A percentile compares a stretch with the other conserved stretches of the same genome.
Evolutionary conservation across 2,113 vertebrate species (phyloP).

Genomic region (Recurvirostra avosetta): DNA sequence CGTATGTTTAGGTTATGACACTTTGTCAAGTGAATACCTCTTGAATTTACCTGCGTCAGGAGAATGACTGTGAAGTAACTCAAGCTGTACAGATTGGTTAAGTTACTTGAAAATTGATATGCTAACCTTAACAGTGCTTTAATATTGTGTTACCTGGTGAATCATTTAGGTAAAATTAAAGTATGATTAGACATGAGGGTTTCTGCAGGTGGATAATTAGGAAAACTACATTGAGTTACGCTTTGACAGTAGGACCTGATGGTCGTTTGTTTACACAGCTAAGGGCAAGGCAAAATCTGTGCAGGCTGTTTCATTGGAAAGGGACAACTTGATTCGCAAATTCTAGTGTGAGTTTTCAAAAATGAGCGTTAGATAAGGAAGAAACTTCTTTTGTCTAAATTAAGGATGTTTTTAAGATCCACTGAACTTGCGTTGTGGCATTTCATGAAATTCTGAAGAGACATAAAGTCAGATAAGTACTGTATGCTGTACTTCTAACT

Average conservation of each 20-base stretch:
- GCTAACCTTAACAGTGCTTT: not conserved
- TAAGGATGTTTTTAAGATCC: not conserved
- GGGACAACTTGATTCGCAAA: not conserved
- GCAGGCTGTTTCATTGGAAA: not conserved
- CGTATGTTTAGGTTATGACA: not conserved
- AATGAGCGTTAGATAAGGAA: not conserved
- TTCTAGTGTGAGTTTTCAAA: not conserved
- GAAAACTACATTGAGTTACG: not conserved
- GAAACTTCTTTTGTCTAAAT: not conserved
- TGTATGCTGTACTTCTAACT: not conserved
- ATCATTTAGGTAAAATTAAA: not conserved
- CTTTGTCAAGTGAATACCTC: not conserved
- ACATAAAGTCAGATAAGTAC: not conserved
- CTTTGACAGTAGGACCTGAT: not conserved
- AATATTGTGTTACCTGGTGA: not conserved
- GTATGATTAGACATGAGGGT: not conserved
- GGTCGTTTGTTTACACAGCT: not conserved
- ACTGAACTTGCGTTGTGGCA: not conserved
- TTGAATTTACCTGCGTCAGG: not conserved
- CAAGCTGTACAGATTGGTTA: not conserved
- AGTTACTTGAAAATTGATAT: not conserved
- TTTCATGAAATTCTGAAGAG: not conserved
- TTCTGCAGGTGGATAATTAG: not conserved
- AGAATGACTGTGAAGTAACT: not conserved
- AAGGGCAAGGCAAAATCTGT: not conserved